Evolutionary conservation across 2,113 vertebrate species (phyloP), one percentile per base, ranked within the genome.

Genomic region (Acanthisitta chloris): DNA sequence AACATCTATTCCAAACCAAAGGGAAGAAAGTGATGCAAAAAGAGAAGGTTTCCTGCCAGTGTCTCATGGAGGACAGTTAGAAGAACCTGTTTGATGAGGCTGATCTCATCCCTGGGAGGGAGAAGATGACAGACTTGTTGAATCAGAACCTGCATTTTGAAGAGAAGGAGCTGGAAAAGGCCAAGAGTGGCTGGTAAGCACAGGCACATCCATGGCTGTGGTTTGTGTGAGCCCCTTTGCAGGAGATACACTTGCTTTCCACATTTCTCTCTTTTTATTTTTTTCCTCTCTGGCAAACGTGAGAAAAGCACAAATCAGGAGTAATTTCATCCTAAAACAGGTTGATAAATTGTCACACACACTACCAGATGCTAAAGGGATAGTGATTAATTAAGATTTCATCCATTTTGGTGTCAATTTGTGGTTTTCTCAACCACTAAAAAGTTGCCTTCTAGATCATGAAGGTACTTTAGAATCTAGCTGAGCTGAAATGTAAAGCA

Each of bases 181-280:
- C 67, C 57, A 3, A 43, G 64, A 65, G 26, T n/a, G 42, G 36
- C 38, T 19, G 31, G 23, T 17, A 36, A 52, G 65, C 57, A 67
- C 46, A 52, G 40, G 33, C 57, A 8, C 0, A 1, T 17, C 67
- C 70, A n/a, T 10, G 0, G 3, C 14, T 25, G 13, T 0, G 9
- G 7, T 70, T 17, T 31, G 33, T 12, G 7, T 16, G 59, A 81
- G 36, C 4, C 36, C 28, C 31, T 64, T 8, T 31, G 49, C 49
- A 57, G 71, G 40, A 76, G 13, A 29, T 28, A 42, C 0, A 0
- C 69, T 58, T 6, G 0, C 29, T 76, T 65, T 18, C 76, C 65
- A 71, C 9, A 0, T 13, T 25, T 29, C 31, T 55, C 48, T 51
- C 58, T 5, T 23, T 45, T n/a, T 81, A 61, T 14, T n/a, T n/a